Base-by-base conservation (phyloP, 1,140 invertebrate genomes). In the Cyclargus thomasi region DNA sequence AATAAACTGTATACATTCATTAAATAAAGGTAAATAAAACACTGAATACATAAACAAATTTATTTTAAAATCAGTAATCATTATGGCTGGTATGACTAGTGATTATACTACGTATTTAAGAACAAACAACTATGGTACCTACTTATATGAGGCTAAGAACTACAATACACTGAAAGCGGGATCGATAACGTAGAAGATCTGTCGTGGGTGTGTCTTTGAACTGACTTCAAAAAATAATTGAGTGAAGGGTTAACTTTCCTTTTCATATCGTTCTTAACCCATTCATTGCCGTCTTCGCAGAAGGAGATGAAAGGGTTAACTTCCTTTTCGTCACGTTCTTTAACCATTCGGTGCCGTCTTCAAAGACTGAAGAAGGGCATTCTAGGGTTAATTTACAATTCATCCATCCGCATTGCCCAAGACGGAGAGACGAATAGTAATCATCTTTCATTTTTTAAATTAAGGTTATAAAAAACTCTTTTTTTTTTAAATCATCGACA, bases 381-480 rank as follows among this genome's bases (percentile, higher is more conserved):
- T 29, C 5, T 0, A 29, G 29, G 29, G 29, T 5, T 29, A 29
- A 29, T 47, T 36, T 75, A 83, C 81, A 78, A 85, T 86, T 88
- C 88, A 81, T 88, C 85, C 87, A 74, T 90, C 88, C 86, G 88
- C 81, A 90, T 90, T 90, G 88, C 88, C 88, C 88, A 83, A 55
- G 75, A 82, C 88, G 84, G 80, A 90, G 80, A 83, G 83, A 88
- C 68, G 85, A 86, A 86, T 84, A 73, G 75, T 81, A 75, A 70
- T 39, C 21, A 55, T 66, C 17, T 36, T 35, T 67, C 63, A 62
- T 17, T 16, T 55, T 18, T 7, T 14, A 53, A 53, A 11, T 55
- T 62, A 16, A 69, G 65, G 55, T 65, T 62, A 53, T 55, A 55
- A 2, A 35, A 35, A 35, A 35, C 29, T 5, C 8, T 35, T 35